phyloP scores from a whole-genome alignment of 1,140 invertebrate species.

The Anastrepha ludens region DNA sequence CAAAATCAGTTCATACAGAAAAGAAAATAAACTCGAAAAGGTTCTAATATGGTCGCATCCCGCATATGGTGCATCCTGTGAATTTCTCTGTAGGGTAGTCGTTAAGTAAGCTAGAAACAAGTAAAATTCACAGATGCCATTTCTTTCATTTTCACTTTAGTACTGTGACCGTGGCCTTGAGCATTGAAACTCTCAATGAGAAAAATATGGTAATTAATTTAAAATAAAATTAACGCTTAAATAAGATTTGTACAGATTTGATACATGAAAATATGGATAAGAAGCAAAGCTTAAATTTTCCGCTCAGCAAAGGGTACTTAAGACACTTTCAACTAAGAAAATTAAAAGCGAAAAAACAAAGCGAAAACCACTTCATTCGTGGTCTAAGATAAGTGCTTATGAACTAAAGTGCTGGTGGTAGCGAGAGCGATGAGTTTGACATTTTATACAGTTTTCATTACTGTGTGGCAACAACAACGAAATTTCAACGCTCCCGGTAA shows the following conservation, averaged over 20 bases:
- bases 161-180: neutral
- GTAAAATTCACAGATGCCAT: neutral
- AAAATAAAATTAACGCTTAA: constrained; percentile 30
- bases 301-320: neutral
- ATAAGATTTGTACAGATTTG: neutral
- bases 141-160: neutral
- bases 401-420: neutral
- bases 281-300: neutral
- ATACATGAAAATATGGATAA: neutral
- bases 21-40: too few relatives aligned
- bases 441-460: constrained; percentile 13
- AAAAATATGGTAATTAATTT: neutral
- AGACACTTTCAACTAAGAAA: neutral
- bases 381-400: constrained; percentile 24
- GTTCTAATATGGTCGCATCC: too few relatives aligned
- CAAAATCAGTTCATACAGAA: too few relatives aligned
- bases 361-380: too few relatives aligned
- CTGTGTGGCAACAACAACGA: neutral
- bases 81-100: too few relatives aligned
- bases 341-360: neutral
- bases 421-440: constrained; percentile 1
- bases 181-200: neutral
- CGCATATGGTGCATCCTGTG: too few relatives aligned
- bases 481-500: neutral
- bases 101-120: too few relatives aligned